Conservation (phyloP, 2,888 invertebrate species). For the Phyllotreta cruciferae region DNA sequence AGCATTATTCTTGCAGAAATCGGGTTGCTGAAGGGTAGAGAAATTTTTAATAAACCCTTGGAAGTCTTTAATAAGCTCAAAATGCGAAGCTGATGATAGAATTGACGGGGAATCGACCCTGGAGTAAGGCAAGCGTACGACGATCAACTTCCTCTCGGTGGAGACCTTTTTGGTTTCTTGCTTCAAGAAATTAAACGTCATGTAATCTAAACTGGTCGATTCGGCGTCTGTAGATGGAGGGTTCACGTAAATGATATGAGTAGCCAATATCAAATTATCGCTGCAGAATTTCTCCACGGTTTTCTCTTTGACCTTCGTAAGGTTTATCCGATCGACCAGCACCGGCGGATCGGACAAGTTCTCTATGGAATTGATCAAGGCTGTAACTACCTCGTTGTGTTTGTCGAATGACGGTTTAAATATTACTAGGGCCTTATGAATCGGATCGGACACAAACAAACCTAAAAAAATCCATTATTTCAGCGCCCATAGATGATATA, state of each 20-base stretch:
- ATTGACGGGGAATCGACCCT: constrained; percentile 41
- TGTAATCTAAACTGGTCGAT: constrained; percentile 38
- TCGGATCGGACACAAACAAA: constrained; percentile 15
- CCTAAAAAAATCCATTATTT: constrained; percentile 17
- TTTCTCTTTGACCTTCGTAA: constrained; percentile 36
- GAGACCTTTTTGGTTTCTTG: constrained; percentile 38
- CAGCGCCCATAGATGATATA: background rate
- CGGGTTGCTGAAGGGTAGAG: constrained; percentile 28
- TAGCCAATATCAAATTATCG: constrained; percentile 38
- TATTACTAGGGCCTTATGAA: constrained; percentile 40
- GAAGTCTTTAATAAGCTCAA: constrained; percentile 45
- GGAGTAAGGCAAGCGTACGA: constrained; percentile 43
- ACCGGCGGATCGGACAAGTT: constrained; percentile 38
- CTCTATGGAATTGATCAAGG: constrained; percentile 43
- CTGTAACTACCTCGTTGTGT: constrained; percentile 44
- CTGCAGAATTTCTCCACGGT: constrained; percentile 40
- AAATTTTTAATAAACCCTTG: constrained; percentile 42
- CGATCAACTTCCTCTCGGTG: constrained; percentile 37
- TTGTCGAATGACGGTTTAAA: constrained; percentile 45
- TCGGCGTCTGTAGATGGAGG: constrained; percentile 39
- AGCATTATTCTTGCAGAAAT: constrained; percentile 31
- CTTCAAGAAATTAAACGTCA: constrained; percentile 40
- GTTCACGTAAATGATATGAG: constrained; percentile 45
- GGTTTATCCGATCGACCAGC: constrained; percentile 36
- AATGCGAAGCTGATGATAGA: constrained; percentile 37